Conservation (phyloP, 2,113 vertebrate species). For the Scytalopus superciliaris region DNA sequence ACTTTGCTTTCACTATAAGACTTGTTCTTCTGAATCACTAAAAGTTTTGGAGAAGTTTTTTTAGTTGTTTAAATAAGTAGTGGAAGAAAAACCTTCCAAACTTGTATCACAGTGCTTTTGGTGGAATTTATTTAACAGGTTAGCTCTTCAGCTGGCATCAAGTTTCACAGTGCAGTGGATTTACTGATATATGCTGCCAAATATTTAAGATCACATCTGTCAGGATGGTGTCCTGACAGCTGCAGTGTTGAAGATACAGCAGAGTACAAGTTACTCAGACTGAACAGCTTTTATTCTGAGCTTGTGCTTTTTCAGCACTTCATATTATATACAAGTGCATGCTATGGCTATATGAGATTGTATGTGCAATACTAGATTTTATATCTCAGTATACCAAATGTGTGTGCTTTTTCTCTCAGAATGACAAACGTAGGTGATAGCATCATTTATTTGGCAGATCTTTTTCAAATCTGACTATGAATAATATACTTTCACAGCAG, state of each 20-base stretch:
- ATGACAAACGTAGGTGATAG: neutral
- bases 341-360: neutral
- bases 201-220: neutral
- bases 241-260: neutral
- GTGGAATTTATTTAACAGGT: neutral
- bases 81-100: neutral
- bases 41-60: neutral
- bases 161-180: neutral
- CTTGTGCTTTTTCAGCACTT: neutral
- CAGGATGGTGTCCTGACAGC: neutral
- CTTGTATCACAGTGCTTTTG: neutral
- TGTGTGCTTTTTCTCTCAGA: neutral
- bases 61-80: neutral
- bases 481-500: neutral
- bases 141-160: neutral
- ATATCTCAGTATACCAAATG: neutral
- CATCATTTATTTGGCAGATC: neutral
- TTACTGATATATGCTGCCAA: neutral
- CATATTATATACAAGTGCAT: neutral
- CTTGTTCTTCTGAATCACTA: neutral
- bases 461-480: neutral
- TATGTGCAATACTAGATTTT: neutral
- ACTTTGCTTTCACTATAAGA: neutral
- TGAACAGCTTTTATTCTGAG: neutral
- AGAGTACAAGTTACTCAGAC: neutral